Percentiles rank a stretch among this genome's conserved stretches.
These are phyloP conservation scores for Apeltes quadracus DNA, from an alignment of 2,113 vertebrate species.

Conservation along the genomic window DNA sequence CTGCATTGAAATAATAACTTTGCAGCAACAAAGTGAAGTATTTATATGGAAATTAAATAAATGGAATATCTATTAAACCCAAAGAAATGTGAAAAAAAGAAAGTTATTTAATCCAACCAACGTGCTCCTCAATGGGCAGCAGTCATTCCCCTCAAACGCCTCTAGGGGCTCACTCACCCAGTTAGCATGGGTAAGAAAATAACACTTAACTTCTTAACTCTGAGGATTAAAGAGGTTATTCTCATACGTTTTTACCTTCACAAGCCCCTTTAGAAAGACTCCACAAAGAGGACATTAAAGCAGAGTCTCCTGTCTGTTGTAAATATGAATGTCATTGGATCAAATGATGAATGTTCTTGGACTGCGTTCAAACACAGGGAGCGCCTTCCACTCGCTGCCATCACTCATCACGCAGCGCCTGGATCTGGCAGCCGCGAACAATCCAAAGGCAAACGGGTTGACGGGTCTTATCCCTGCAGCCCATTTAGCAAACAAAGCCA, in stretches of 20 bases:
- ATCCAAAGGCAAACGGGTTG: conserved; percentile 37
- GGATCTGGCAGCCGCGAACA: conserved; percentile 47
- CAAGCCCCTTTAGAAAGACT: neutral
- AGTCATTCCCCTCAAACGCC: neutral
- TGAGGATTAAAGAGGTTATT: neutral
- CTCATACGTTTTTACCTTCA: neutral
- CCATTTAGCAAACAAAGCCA: conserved; percentile 62
- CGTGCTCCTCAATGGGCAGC: neutral
- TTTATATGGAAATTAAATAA: neutral
- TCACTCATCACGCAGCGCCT: conserved; percentile 48
- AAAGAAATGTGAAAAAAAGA: neutral
- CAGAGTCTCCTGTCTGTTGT: neutral
- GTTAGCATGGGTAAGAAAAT: neutral
- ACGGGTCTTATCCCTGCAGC: conserved; percentile 50
- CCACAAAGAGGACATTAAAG: conserved; percentile 6
- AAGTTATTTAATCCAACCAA: neutral
- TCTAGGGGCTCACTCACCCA: neutral
- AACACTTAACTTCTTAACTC: neutral
- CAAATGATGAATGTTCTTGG: conserved; percentile 43
- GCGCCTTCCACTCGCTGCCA: conserved; percentile 6
- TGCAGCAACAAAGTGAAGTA: neutral
- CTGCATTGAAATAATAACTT: neutral
- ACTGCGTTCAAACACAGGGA: conserved; percentile 32
- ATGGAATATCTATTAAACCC: neutral
- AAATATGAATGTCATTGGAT: conserved; percentile 19